These are phyloP conservation scores for Melospiza melodia DNA, from an alignment of 2,113 vertebrate genomes.

Conservation along the genomic window DNA sequence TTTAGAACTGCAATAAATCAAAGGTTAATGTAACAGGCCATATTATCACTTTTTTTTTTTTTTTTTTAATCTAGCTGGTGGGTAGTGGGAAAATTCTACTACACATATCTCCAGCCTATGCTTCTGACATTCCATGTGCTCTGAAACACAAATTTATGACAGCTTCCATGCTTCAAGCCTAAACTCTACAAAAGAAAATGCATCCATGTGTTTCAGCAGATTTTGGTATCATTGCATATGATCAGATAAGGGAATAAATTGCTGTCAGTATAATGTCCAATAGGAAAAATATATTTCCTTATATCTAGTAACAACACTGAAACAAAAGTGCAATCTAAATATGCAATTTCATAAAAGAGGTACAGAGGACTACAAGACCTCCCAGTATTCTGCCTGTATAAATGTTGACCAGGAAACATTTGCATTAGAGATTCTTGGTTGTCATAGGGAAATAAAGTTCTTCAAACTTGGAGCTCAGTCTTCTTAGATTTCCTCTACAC, in stretches of 20 bases:
- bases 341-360: background rate
- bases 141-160: background rate
- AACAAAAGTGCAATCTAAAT: background rate
- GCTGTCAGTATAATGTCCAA: background rate
- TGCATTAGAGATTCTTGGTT: background rate
- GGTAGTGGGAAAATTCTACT: background rate
- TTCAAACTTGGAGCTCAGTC: background rate
- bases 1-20: background rate
- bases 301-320: background rate
- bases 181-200: background rate
- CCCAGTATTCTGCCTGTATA: background rate
- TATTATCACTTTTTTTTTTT: background rate
- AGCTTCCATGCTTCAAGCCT: background rate
- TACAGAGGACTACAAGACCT: background rate
- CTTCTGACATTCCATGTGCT: background rate
- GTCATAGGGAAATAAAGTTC: background rate
- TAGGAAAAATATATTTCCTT: background rate
- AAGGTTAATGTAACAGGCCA: background rate
- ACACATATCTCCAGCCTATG: background rate
- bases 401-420: background rate
- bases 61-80: background rate
- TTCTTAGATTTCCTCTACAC: background rate
- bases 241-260: background rate
- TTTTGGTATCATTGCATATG: background rate
- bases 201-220: background rate